phyloP scores from a whole-genome alignment of 1,140 invertebrate species.

The Drosophila mojavensis region DNA sequence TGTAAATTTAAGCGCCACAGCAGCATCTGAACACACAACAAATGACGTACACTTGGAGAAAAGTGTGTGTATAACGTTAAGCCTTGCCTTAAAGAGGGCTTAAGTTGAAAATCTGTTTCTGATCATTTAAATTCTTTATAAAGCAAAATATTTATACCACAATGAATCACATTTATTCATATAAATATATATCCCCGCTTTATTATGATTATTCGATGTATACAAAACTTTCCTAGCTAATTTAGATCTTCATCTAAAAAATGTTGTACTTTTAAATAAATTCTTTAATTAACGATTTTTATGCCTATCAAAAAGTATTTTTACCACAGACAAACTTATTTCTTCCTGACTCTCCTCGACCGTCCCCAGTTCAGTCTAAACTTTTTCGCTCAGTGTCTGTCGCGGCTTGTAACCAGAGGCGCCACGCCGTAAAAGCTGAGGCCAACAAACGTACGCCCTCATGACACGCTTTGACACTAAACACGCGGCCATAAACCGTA shows the following conservation, averaged over 20 bases:
- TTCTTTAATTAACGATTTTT: no score
- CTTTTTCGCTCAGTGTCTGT: not conserved
- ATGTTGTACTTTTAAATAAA: no score
- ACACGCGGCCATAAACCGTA: slow-evolving; percentile 49
- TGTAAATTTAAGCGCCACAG: slow-evolving; percentile 21
- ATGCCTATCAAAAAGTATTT: no score
- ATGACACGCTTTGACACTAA: slow-evolving; percentile 64
- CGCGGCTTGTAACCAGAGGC: slow-evolving; percentile 10
- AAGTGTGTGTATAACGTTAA: not conserved
- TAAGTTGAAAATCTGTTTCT: not conserved
- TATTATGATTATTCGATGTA: no score
- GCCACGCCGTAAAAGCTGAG: slow-evolving; percentile 51
- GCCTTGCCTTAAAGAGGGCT: not conserved
- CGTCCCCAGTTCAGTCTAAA: not conserved
- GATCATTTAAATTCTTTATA: no score
- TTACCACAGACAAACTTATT: no score
- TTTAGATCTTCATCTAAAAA: no score
- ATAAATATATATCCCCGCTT: no score
- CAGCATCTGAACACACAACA: slow-evolving; percentile 18
- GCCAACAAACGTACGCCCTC: slow-evolving; percentile 37
- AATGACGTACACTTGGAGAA: not conserved
- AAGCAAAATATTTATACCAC: no score
- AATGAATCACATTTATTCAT: no score
- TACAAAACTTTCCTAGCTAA: no score
- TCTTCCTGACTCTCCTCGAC: not conserved